These are phyloP conservation scores for Drosophila leonis DNA, from an alignment of 2,888 invertebrate genomes.

Conservation along the genomic window DNA sequence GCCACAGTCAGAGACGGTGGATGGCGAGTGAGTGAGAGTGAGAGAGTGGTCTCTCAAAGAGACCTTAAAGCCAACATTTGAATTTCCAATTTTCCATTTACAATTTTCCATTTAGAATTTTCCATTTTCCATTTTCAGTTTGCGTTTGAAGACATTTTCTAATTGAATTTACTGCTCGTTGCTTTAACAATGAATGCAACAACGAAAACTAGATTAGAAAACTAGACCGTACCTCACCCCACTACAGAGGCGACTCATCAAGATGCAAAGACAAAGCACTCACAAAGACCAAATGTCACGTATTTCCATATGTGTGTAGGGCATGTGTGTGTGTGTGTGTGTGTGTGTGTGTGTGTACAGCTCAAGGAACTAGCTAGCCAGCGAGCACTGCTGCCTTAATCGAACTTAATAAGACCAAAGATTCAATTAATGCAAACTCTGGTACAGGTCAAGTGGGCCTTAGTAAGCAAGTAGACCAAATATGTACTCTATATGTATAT, in stretches of 20 bases:
- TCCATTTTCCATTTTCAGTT: slow-evolving; percentile 4
- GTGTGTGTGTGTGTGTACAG: slow-evolving; percentile 12
- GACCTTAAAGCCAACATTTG: slow-evolving; percentile 48
- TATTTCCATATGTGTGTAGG: slow-evolving; percentile 15
- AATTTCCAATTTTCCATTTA: slow-evolving; percentile 18
- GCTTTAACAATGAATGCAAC: slow-evolving; percentile 45
- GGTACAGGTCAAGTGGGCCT: neutral
- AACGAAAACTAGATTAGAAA: slow-evolving; percentile 65
- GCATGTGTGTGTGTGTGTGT: slow-evolving; percentile 10
- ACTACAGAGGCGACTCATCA: slow-evolving; percentile 15
- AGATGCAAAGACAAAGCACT: slow-evolving; percentile 49
- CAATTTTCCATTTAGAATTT: slow-evolving; percentile 12
- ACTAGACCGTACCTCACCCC: slow-evolving; percentile 38
- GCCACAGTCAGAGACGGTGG: slow-evolving; percentile 1
- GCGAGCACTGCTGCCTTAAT: neutral
- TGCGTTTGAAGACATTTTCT: slow-evolving; percentile 62
- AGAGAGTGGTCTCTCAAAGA: neutral
- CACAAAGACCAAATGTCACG: slow-evolving; percentile 56
- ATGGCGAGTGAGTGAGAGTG: neutral
- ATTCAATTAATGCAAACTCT: slow-evolving; percentile 9
- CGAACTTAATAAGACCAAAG: slow-evolving; percentile 19
- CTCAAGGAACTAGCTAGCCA: slow-evolving; percentile 21
- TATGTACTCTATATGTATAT: neutral
- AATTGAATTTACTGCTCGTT: slow-evolving; percentile 64
- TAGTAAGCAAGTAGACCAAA: neutral